Conservation (phyloP, 2,888 invertebrate genomes). For the Leptinotarsa haldemani region DNA sequence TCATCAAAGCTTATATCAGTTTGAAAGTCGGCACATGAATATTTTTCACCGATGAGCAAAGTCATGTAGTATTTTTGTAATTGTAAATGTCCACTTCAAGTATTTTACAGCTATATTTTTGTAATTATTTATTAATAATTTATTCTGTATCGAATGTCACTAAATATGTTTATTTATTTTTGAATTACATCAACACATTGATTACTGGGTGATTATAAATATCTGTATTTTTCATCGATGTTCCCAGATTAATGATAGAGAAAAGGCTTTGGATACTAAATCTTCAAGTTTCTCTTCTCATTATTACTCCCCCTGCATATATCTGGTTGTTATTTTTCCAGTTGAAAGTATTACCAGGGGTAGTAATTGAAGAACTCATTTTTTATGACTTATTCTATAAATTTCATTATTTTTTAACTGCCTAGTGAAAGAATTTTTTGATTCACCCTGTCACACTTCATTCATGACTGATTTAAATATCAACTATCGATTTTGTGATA, state of each 20-base stretch:
- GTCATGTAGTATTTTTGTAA: not conserved
- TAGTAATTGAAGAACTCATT: not conserved
- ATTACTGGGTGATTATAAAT: not conserved
- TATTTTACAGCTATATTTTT: slow-evolving; percentile 16
- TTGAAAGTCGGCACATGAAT: not conserved
- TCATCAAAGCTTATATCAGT: slow-evolving; percentile 4
- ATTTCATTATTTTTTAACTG: not conserved
- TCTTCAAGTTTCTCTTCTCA: not conserved
- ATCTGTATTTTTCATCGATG: not conserved
- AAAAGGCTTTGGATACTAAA: not conserved
- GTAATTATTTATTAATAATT: slow-evolving; percentile 20
- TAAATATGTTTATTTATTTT: not conserved
- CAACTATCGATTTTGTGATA: slow-evolving; percentile 25
- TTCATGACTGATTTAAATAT: slow-evolving; percentile 15
- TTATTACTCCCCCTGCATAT: not conserved
- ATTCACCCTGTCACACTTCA: slow-evolving; percentile 11
- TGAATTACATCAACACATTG: not conserved
- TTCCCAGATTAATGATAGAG: not conserved
- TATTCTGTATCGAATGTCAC: slow-evolving; percentile 7
- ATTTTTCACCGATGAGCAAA: not conserved
- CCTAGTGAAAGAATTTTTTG: not conserved
- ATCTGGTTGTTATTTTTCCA: not conserved
- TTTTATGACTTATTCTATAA: not conserved
- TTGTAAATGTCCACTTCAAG: not conserved
- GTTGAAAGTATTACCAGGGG: too few relatives aligned